These are phyloP conservation scores for Aphidius gifuensis DNA, from an alignment of 1,140 invertebrate species.

Conservation along the genomic window DNA sequence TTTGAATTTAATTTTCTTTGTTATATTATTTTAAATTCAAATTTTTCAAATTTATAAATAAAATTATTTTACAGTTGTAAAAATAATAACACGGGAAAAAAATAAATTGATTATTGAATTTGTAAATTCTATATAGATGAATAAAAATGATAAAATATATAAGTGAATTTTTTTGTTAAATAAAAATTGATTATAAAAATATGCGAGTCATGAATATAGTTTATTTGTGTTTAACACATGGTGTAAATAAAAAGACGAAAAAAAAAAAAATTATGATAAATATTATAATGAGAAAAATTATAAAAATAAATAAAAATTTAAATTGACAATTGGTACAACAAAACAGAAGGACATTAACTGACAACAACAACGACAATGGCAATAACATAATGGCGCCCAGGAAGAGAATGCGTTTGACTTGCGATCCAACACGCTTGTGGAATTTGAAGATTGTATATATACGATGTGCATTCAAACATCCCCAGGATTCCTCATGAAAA, in stretches of 20 bases:
- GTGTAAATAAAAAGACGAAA: slow-evolving; percentile 3
- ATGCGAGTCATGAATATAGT: slow-evolving; percentile 5
- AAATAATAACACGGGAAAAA: too few relatives aligned
- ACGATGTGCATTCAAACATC: slow-evolving; percentile 33
- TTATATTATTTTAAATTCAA: too few relatives aligned
- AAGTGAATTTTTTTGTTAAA: too few relatives aligned
- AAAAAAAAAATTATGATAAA: background rate
- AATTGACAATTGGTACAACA: background rate
- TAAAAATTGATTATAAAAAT: too few relatives aligned
- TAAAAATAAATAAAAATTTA: too few relatives aligned
- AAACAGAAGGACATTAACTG: slow-evolving; percentile 4
- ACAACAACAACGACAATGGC: slow-evolving; percentile 19
- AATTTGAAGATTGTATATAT: slow-evolving; percentile 38
- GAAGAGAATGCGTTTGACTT: slow-evolving; percentile 48
- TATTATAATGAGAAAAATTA: too few relatives aligned
- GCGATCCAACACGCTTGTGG: slow-evolving; percentile 47
- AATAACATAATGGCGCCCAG: slow-evolving; percentile 46
- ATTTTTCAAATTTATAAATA: too few relatives aligned
- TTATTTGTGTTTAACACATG: slow-evolving; percentile 15
- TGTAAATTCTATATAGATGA: too few relatives aligned
- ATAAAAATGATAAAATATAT: too few relatives aligned
- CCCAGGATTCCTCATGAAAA: slow-evolving; percentile 35
- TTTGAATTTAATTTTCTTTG: too few relatives aligned
- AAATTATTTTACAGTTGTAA: too few relatives aligned
- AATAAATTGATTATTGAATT: too few relatives aligned